Percentiles rank a stretch among this genome's conserved stretches.
Evolutionary conservation across 2,888 invertebrate genomes (phyloP).

Genomic region (Agonopterix subpropinquella): DNA sequence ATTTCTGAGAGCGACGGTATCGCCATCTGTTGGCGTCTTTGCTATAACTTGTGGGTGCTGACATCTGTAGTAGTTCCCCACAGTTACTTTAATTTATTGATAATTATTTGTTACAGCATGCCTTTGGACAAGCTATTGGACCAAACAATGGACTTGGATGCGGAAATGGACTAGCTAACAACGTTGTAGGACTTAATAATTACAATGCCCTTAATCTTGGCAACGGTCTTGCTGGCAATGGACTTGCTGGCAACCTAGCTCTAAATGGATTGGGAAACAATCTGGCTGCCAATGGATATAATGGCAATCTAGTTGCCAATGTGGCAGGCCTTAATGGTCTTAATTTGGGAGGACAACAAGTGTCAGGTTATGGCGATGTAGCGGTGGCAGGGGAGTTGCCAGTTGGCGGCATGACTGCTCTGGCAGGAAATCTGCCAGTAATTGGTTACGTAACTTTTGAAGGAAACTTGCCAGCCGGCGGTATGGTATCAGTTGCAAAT

Average conservation of each 20-base stretch:
- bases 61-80: too few relatives aligned
- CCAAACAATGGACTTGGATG: constrained; percentile 4
- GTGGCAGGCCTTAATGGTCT: constrained; percentile 9
- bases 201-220: constrained; percentile 11
- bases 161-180: constrained; percentile 1
- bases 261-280: constrained; percentile 2
- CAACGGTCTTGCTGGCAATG: constrained; percentile 9
- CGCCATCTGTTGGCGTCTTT: too few relatives aligned
- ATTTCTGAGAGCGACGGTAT: too few relatives aligned
- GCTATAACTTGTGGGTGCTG: too few relatives aligned
- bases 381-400: constrained; percentile 46
- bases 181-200: constrained; percentile 3
- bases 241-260: constrained; percentile 4
- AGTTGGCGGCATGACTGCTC: constrained; percentile 44
- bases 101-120: constrained; percentile 21
- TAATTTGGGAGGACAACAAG: constrained; percentile 11
- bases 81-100: neutral
- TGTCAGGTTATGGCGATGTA: constrained; percentile 38
- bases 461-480: constrained; percentile 53
- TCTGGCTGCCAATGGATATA: constrained; percentile 9
- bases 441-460: constrained; percentile 63
- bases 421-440: constrained; percentile 53
- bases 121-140: constrained; percentile 16
- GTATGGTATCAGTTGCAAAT: constrained; percentile 47
- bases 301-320: neutral